Evolutionary conservation across 2,797 vertebrate genomes (phyloP).

Genomic region (Cyprinodon diabolis): DNA sequence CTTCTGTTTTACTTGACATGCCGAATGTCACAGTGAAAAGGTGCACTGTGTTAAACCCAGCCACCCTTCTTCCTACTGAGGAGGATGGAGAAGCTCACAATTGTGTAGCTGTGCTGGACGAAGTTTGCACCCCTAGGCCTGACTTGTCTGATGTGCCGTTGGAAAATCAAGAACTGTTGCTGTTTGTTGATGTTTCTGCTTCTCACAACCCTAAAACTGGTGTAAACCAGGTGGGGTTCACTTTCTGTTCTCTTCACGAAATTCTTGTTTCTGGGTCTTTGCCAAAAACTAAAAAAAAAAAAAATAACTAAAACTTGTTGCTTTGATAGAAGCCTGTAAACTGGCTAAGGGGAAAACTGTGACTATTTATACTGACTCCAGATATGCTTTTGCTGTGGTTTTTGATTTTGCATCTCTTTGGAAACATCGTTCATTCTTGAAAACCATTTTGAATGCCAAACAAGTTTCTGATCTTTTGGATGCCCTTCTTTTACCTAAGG

Average conservation of each 20-base stretch:
- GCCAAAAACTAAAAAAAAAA: too few species aligned
- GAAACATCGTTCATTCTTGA: too few species aligned
- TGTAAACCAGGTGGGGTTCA: too few species aligned
- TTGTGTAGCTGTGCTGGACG: neutral
- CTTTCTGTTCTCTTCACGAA: too few species aligned
- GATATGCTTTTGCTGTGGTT: neutral
- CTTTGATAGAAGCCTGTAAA: neutral
- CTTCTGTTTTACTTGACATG: too few species aligned
- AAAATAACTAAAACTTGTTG: neutral
- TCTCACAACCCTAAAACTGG: neutral
- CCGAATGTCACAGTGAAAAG: too few species aligned
- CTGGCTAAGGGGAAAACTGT: neutral
- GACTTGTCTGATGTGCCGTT: too few species aligned
- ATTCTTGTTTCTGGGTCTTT: too few species aligned
- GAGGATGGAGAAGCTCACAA: neutral
- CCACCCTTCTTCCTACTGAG: neutral
- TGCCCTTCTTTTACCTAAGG: too few species aligned
- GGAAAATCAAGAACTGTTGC: neutral
- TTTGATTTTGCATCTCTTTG: neutral
- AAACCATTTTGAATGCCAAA: too few species aligned
- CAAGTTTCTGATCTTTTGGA: too few species aligned
- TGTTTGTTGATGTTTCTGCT: neutral
- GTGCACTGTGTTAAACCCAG: neutral
- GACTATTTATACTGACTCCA: neutral
- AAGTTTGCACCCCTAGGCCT: too few species aligned